Base-by-base conservation (phyloP, 2,113 vertebrate genomes). In the Calyptomena viridis region DNA sequence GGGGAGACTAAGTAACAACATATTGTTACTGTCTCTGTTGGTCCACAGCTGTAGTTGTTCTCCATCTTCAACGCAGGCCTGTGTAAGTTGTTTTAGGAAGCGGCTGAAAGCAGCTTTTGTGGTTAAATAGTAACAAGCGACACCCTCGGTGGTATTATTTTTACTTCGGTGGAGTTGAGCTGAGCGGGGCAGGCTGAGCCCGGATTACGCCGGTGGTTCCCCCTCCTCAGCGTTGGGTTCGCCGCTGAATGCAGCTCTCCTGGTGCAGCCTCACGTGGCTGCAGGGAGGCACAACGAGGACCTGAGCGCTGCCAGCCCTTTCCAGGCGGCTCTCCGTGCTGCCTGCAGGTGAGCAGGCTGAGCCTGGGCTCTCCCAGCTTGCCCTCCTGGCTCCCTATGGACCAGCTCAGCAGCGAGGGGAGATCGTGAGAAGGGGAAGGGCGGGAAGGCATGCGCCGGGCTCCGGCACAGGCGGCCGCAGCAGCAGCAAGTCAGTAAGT, bases 401-500 rank as follows among this genome's bases (percentile, higher is more conserved):
- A 35, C 14, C 18, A 23, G 24, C 71, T 66, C 28, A 7, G 87
- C 78, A 40, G n/a, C 2, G 55, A 64, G 66, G 52, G 85, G 78
- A 66, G 89, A 72, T 53, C 30, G 55, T 31, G 84, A 88, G 74
- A 77, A 64, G 69, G 76, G 73, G 82, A 50, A 79, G 89, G 94
- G 53, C 78, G 58, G 89, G 79, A 15, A 63, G 73, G 87, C 84
- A 2, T 59, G 74, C 81, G 94, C 89, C 84, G 90, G 82, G 97
- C 96, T 97, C 50, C 74, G 90, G 94, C 96, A 21, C 77, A 82
- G 96, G 44, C 93, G 22, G 66, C 60, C 12, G 74, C 95, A 71
- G 89, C 96, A 33, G 96, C 97, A 84, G 94, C 95, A 58, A 97
- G 96, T 93, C 97, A 93, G 82, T 95, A 95, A 97, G 96, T 93